Evolutionary conservation across 2,113 vertebrate species (phyloP).

Genomic region (Pelecanus crispus): DNA sequence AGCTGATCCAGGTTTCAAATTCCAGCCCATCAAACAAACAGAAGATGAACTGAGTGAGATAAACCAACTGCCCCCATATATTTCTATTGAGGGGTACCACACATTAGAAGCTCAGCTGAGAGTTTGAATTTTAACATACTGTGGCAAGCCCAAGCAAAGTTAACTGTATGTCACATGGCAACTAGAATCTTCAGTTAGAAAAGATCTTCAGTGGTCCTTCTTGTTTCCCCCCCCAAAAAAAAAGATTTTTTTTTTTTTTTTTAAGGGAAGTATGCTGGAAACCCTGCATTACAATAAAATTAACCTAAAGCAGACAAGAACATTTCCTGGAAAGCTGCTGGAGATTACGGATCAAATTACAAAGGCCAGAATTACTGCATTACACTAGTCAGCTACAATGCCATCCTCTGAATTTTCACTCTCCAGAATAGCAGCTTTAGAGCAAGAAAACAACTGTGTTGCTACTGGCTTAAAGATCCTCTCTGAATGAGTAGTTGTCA

Average conservation of each 20-base stretch:
- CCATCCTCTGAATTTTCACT: not conserved
- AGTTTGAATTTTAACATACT: not conserved
- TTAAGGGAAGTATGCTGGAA: not conserved
- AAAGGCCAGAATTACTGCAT: not conserved
- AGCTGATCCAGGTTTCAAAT: not conserved
- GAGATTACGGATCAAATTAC: not conserved
- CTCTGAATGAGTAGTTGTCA: not conserved
- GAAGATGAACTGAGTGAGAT: not conserved
- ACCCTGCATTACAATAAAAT: not conserved
- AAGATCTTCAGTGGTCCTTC: not conserved
- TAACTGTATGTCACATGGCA: not conserved
- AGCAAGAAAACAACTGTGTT: not conserved
- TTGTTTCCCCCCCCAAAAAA: not conserved
- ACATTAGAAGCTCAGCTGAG: not conserved
- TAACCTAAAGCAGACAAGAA: not conserved
- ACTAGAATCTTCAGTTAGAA: not conserved
- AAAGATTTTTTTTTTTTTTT: not conserved
- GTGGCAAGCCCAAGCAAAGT: not conserved
- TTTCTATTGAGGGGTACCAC: not conserved
- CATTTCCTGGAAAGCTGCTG: not conserved
- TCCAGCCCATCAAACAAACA: not conserved
- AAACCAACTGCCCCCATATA: not conserved
- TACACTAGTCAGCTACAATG: not conserved
- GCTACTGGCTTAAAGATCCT: not conserved
- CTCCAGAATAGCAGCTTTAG: not conserved